These are phyloP conservation scores for Syngnathus floridae DNA, from an alignment of 2,113 vertebrate genomes.

Conservation along the genomic window DNA sequence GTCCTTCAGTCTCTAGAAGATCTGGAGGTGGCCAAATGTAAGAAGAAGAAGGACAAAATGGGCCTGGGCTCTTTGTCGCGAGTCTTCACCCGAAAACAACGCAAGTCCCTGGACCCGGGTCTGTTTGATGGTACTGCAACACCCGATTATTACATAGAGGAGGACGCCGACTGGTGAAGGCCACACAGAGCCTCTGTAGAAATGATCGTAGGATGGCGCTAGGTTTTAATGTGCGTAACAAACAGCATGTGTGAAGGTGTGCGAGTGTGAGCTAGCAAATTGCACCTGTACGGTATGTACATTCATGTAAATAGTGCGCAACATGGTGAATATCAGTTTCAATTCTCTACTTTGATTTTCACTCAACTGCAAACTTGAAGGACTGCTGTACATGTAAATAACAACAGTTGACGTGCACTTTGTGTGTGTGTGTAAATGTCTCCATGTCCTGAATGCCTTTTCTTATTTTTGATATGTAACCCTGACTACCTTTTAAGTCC, in stretches of 20 bases:
- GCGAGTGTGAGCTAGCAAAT: constrained; percentile 36
- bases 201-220: constrained; percentile 30
- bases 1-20: constrained; percentile 89
- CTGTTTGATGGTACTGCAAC: constrained; percentile 93
- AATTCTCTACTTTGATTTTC: constrained; percentile 60
- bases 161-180: constrained; percentile 97
- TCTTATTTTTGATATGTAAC: constrained; percentile 55
- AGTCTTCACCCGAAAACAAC: constrained; percentile 94
- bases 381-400: constrained; percentile 99
- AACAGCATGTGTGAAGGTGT: background rate
- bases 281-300: constrained; percentile 57
- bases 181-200: constrained; percentile 43
- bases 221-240: constrained; percentile 3
- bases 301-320: constrained; percentile 57
- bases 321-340: constrained; percentile 66
- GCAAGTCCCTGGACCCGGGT: constrained; percentile 92
- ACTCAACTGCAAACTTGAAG: constrained; percentile 93
- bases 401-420: constrained; percentile 83
- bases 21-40: constrained; percentile 90
- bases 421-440: constrained; percentile 86
- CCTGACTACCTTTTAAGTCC: constrained; percentile 55
- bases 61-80: constrained; percentile 92
- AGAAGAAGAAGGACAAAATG: constrained; percentile 91
- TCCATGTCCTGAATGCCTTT: constrained; percentile 77
- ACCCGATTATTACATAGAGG: constrained; percentile 98